Base-by-base conservation (phyloP, 2,888 invertebrate genomes). In the Encarsia formosa region DNA sequence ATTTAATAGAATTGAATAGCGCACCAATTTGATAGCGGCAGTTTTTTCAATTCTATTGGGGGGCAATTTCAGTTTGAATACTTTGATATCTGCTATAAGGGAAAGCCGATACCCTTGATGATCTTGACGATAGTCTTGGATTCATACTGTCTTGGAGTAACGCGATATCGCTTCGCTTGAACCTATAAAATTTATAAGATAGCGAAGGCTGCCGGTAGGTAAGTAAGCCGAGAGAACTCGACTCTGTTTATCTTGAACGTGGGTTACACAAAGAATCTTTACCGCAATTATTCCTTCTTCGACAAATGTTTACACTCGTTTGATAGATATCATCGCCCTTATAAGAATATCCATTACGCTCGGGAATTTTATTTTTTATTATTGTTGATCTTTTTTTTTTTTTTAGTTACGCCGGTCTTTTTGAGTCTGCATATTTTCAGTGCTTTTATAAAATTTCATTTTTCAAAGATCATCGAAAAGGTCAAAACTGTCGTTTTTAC, bases 131-230 rank as follows among this genome's bases (percentile, higher is more conserved):
- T 49, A 49, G 35, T 49, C 31, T 48, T 44, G 47, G 37, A 47
- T 58, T 53, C 47, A 38, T 47, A 54, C 50, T 57, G 39, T 43
- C 54, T 49, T 45, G n/a, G n/a, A n/a, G 59, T 58, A 61, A 63
- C 45, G 40, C 55, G 59, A 63, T 61, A 58, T 54, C 45, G 57
- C 49, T 48, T 49, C 44, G 44, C 48, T 41, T 41, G 45, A 22
- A 39, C n/a, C n/a, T n/a, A 16, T 29, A 24, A 24, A 32, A 51
- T 32, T 22, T 29, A 34, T n/a, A 39, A 47, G 34, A 44, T 44
- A 48, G 29, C 29, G n/a, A n/a, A n/a, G n/a, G n/a, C n/a, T n/a
- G n/a, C n/a, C n/a, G n/a, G n/a, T n/a, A n/a, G n/a, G 6, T 24
- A 26, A 22, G 42, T 45, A 53, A 44, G 29, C 13, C 19, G 45